Evolutionary conservation across 35 echinoderm and acorn worm genomes (phyloP).

Genomic region (Holothuria glaberrima): DNA sequence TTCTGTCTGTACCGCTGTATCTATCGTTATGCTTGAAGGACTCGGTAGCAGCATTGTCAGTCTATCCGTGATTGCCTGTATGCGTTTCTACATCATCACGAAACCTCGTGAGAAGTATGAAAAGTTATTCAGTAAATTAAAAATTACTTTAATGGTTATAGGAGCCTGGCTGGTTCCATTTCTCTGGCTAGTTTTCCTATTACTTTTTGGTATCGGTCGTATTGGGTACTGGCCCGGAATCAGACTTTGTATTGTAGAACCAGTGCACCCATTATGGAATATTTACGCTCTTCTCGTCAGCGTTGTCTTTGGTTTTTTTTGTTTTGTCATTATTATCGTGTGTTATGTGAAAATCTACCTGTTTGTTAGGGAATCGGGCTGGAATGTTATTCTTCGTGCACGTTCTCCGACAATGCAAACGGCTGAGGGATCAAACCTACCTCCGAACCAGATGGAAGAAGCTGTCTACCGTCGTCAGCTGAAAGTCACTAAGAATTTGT

Average conservation of each 20-base stretch:
- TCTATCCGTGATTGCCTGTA: constrained; percentile 63
- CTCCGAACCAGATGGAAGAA: constrained; percentile 1
- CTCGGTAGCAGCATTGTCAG: constrained; percentile 61
- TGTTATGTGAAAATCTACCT: constrained; percentile 29
- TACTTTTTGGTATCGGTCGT: background rate
- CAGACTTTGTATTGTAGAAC: constrained; percentile 4
- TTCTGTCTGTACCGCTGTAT: constrained; percentile 35
- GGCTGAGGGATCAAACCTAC: background rate
- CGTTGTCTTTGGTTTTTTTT: background rate
- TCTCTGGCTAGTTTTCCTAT: constrained; percentile 1
- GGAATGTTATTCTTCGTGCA: background rate
- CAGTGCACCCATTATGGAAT: background rate
- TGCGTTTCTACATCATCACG: constrained; percentile 61
- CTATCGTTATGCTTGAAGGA: constrained; percentile 19
- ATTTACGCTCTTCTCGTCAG: background rate
- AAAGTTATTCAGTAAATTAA: background rate
- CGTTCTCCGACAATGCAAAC: background rate
- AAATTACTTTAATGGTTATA: background rate
- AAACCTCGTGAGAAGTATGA: background rate
- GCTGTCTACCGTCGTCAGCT: constrained; percentile 18
- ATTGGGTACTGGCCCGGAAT: background rate
- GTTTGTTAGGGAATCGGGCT: background rate
- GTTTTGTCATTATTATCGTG: constrained; percentile 23
- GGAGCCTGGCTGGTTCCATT: no score
- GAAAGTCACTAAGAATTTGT: no score